phyloP scores from a whole-genome alignment of 2,113 vertebrate species.

The Pseudorhombus dupliciocellatus region DNA sequence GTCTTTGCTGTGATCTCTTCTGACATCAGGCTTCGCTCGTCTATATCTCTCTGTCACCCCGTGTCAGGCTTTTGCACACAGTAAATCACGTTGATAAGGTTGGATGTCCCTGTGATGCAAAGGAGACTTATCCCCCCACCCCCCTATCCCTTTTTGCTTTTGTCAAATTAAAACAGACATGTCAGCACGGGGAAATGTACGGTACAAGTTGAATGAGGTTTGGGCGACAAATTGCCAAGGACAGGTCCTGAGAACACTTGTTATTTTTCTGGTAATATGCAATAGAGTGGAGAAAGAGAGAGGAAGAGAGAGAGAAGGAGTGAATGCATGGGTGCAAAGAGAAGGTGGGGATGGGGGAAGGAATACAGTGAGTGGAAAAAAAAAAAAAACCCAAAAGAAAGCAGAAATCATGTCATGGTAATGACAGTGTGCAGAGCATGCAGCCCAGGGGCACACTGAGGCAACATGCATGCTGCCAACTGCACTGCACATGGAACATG shows the following conservation, averaged over 20 bases:
- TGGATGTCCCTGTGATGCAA: conserved; percentile 69
- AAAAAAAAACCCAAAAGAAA: conserved; percentile 21
- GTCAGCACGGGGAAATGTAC: conserved; percentile 37
- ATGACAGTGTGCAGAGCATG: conserved; percentile 60
- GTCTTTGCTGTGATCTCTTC: conserved; percentile 61
- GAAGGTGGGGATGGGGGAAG: neutral
- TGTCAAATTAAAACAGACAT: conserved; percentile 66
- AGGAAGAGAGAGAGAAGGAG: neutral
- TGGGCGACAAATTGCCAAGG: conserved; percentile 54
- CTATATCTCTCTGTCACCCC: conserved; percentile 69
- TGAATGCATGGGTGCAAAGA: neutral
- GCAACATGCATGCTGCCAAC: conserved; percentile 41
- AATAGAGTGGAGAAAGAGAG: neutral
- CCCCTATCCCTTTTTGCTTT: conserved; percentile 14
- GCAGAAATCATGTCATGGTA: conserved; percentile 38
- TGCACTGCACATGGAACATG: conserved; percentile 37
- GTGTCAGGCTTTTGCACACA: conserved; percentile 62
- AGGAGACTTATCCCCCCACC: conserved; percentile 26
- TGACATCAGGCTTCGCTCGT: conserved; percentile 72
- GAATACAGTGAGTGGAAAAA: conserved; percentile 1
- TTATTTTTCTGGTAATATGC: conserved; percentile 70
- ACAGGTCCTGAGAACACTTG: conserved; percentile 57
- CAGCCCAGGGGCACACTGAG: conserved; percentile 46
- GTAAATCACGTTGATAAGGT: conserved; percentile 70
- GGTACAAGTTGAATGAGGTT: conserved; percentile 53